These are phyloP conservation scores for Gasterosteus aculeatus DNA, from an alignment of 2,113 vertebrate species.

Conservation along the genomic window DNA sequence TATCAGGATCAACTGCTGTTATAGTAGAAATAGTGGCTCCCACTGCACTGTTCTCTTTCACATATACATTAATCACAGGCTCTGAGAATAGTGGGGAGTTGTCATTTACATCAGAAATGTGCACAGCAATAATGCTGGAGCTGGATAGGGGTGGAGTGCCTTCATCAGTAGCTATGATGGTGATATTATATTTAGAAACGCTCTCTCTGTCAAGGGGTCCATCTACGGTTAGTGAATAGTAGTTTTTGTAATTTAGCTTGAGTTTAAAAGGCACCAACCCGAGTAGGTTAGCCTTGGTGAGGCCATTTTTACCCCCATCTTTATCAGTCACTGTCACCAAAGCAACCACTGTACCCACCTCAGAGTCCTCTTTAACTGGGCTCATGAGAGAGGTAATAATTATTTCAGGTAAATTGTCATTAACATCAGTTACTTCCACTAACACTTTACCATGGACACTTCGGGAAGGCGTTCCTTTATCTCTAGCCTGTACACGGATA, in stretches of 20 bases:
- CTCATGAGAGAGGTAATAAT: conserved; percentile 78
- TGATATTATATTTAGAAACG: conserved; percentile 82
- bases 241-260: conserved; percentile 80
- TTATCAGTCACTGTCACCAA: conserved; percentile 80
- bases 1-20: conserved; percentile 83
- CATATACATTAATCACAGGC: conserved; percentile 72
- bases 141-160: conserved; percentile 83
- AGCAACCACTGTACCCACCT: conserved; percentile 74
- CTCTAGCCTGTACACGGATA: conserved; percentile 78
- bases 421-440: conserved; percentile 82
- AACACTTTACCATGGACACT: conserved; percentile 83
- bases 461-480: conserved; percentile 75
- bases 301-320: conserved; percentile 73
- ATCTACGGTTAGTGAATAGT: conserved; percentile 85
- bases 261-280: conserved; percentile 73
- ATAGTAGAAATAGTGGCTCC: conserved; percentile 80
- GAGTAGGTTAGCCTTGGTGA: conserved; percentile 45
- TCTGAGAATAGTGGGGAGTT: conserved; percentile 84
- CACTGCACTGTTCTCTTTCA: conserved; percentile 85
- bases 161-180: conserved; percentile 82
- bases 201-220: conserved; percentile 84
- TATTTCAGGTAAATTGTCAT: conserved; percentile 84
- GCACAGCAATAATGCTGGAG: conserved; percentile 74
- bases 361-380: conserved; percentile 77
- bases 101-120: conserved; percentile 89